Percentiles rank a stretch among this genome's conserved stretches.
Evolutionary conservation across 2,113 vertebrate genomes (phyloP).

Genomic region (Plestiodon gilberti): DNA sequence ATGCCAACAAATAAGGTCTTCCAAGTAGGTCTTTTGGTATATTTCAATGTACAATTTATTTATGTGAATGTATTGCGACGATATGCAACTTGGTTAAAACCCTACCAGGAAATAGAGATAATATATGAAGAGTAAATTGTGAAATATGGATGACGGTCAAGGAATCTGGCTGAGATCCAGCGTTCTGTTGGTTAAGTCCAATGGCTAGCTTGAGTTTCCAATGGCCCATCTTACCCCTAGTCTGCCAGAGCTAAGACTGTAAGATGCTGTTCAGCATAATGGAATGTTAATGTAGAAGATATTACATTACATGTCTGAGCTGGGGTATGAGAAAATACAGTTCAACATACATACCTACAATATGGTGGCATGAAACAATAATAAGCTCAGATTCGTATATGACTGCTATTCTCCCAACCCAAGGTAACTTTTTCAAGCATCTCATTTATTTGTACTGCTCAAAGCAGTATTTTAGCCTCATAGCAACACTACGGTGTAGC

Average conservation of each 20-base stretch:
- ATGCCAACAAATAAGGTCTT: conserved; percentile 70
- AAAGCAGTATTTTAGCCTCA: not conserved
- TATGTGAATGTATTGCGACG: conserved; percentile 52
- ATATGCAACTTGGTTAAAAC: conserved; percentile 60
- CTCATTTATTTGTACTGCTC: not conserved
- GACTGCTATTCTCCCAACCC: not conserved
- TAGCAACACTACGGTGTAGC: not conserved
- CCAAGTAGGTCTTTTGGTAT: conserved; percentile 66
- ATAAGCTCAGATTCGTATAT: not conserved
- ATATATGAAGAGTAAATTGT: conserved; percentile 40
- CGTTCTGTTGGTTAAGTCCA: conserved; percentile 42
- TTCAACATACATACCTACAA: conserved; percentile 33
- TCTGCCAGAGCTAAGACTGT: conserved; percentile 49
- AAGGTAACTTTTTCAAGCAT: not conserved
- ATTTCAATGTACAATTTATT: conserved; percentile 62
- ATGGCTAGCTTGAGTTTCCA: conserved; percentile 62
- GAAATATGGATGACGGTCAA: conserved; percentile 45
- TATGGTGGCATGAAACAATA: conserved; percentile 14
- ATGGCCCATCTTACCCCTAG: conserved; percentile 57
- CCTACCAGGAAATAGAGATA: conserved; percentile 55
- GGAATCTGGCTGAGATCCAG: conserved; percentile 52
- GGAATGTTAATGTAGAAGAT: conserved; percentile 58
- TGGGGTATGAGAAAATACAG: conserved; percentile 33
- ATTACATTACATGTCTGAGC: conserved; percentile 40
- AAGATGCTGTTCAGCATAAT: conserved; percentile 62